A percentile compares a stretch with the other conserved stretches of the same genome.
These are phyloP conservation scores for Onychomys arenicola DNA, from an alignment of 2,797 vertebrate genomes.

Conservation along the genomic window DNA sequence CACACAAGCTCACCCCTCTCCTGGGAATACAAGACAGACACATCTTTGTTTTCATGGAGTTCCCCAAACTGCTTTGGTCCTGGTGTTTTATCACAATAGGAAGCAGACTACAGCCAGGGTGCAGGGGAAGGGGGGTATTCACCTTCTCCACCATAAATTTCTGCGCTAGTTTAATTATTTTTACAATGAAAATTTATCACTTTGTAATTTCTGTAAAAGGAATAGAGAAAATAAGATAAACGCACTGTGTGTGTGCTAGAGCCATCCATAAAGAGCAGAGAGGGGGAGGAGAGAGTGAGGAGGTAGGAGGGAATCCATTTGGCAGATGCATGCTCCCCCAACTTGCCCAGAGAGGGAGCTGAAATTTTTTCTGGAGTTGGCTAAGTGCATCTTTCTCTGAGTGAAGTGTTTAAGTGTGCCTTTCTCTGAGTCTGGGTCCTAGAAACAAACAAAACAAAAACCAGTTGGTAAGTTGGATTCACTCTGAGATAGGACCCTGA, in stretches of 20 bases:
- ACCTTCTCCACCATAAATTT: background rate
- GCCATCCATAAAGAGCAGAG: conserved; percentile 9
- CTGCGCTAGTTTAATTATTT: conserved; percentile 21
- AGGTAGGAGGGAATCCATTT: background rate
- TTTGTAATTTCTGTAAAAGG: conserved; percentile 51
- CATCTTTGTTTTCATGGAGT: background rate
- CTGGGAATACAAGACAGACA: background rate
- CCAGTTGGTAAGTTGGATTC: background rate
- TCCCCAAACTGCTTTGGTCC: background rate
- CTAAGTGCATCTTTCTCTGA: background rate
- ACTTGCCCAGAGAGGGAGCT: background rate
- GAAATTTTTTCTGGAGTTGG: background rate
- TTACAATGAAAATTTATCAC: conserved; percentile 44
- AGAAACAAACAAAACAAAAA: background rate
- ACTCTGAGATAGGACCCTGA: background rate
- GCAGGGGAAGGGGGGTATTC: accelerated
- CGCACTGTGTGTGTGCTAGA: background rate
- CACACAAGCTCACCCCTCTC: background rate
- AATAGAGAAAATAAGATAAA: conserved; percentile 54
- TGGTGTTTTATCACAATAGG: background rate
- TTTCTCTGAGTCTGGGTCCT: background rate
- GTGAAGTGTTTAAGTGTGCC: background rate
- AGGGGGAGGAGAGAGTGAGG: background rate
- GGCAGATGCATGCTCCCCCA: background rate
- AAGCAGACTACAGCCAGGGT: background rate